These are phyloP conservation scores for Meteorus sp. DNA, from an alignment of 1,140 invertebrate genomes.

Conservation along the genomic window DNA sequence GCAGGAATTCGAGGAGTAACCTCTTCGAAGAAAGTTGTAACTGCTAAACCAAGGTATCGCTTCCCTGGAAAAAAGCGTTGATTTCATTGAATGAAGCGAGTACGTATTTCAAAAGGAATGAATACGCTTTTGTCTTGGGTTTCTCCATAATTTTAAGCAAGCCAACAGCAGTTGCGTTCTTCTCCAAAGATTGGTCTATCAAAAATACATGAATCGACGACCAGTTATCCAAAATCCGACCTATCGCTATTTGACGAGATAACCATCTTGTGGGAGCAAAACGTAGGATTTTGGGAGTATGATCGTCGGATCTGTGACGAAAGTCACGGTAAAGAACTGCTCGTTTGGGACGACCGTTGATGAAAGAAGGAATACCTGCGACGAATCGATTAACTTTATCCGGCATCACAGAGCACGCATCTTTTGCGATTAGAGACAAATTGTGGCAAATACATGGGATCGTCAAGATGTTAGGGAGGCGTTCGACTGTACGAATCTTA, in stretches of 20 bases:
- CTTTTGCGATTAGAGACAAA: too few species aligned
- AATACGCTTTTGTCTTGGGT: conserved; percentile 18
- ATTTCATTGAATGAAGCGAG: conserved; percentile 17
- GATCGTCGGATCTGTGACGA: too few species aligned
- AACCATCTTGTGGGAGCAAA: conserved; percentile 11
- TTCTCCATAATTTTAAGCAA: conserved; percentile 17
- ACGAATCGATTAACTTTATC: too few species aligned
- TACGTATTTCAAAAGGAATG: conserved; percentile 16
- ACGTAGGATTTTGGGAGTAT: background rate
- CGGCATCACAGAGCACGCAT: too few species aligned
- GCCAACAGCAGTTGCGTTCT: background rate
- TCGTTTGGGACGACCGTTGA: too few species aligned
- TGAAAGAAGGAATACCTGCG: too few species aligned
- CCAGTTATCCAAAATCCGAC: conserved; percentile 10
- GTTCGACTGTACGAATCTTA: too few species aligned
- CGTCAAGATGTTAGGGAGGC: too few species aligned
- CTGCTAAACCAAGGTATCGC: conserved; percentile 12
- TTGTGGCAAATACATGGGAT: too few species aligned
- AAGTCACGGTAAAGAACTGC: too few species aligned
- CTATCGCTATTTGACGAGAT: background rate
- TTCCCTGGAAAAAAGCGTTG: conserved; percentile 21
- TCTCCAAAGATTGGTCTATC: background rate
- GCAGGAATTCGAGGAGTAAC: background rate
- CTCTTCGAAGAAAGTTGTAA: conserved; percentile 11
- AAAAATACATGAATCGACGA: background rate